phyloP scores from a whole-genome alignment of 1,140 invertebrate species.

The Linepithema humile region DNA sequence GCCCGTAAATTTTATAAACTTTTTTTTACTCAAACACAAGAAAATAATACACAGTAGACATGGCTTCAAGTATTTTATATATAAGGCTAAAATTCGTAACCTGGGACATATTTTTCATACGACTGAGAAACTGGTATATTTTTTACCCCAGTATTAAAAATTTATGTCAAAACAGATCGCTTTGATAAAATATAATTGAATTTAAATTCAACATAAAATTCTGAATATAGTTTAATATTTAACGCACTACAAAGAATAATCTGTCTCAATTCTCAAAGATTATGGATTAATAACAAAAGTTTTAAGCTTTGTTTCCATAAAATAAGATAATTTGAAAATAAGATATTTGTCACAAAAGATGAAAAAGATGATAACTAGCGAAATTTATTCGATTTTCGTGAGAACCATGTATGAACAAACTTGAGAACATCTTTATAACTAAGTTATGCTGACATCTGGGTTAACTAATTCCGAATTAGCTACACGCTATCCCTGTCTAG shows the following conservation, averaged over 20 bases:
- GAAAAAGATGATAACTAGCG: not conserved
- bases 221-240: constrained; percentile 1
- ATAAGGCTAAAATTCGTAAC: not conserved
- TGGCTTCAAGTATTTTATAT: not conserved
- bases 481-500: constrained; percentile 14
- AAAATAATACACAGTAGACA: not conserved
- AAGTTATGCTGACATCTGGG: not conserved
- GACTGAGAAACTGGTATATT: not conserved
- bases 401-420: constrained; percentile 2
- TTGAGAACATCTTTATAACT: not conserved
- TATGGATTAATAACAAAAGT: not conserved
- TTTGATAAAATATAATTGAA: not conserved
- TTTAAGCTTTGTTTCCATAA: not conserved
- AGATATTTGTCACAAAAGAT: not conserved
- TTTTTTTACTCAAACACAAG: too few relatives aligned
- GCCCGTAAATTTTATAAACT: not conserved
- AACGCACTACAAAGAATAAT: not conserved
- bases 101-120: not conserved
- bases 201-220: not conserved
- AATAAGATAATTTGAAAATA: not conserved
- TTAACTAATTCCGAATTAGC: constrained; percentile 33
- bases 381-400: not conserved
- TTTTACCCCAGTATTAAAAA: constrained; percentile 1
- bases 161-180: not conserved
- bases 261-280: not conserved